Conservation (phyloP, 2,888 invertebrate species). For the Cyclophora punctaria region DNA sequence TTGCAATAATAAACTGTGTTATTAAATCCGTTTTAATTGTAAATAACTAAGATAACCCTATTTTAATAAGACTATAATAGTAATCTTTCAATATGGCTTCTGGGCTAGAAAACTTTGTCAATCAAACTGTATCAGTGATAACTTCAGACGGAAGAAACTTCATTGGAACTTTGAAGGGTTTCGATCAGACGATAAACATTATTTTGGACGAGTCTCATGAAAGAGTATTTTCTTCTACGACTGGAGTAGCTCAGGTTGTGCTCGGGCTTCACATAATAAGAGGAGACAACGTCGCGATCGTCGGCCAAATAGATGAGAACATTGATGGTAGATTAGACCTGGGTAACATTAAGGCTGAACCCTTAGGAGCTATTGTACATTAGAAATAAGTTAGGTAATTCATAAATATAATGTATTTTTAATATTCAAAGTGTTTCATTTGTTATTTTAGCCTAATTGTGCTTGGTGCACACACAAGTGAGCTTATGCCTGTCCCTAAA, state of each 20-base stretch:
- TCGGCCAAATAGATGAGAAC: constrained; percentile 89
- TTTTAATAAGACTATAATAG: too few relatives aligned
- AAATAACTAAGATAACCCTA: too few relatives aligned
- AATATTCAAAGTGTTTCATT: constrained; percentile 5
- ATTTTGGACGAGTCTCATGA: constrained; percentile 99
- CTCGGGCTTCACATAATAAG: constrained; percentile 97
- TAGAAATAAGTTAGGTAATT: constrained; percentile 42
- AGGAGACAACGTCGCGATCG: constrained; percentile 97
- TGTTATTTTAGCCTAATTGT: too few relatives aligned
- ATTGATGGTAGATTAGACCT: constrained; percentile 87
- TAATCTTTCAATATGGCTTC: constrained; percentile 78
- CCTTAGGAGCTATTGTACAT: constrained; percentile 86
- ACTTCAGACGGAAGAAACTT: constrained; percentile 97
- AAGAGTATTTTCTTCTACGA: constrained; percentile 94
- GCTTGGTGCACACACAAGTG: too few relatives aligned
- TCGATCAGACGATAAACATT: constrained; percentile 99
- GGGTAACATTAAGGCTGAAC: constrained; percentile 87
- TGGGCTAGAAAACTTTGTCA: constrained; percentile 89
- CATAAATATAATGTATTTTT: constrained; percentile 34
- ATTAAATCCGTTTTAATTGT: too few relatives aligned
- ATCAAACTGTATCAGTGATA: constrained; percentile 95
- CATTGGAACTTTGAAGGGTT: constrained; percentile 97
- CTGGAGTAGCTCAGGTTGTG: constrained; percentile 90
- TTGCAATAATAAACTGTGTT: too few relatives aligned
- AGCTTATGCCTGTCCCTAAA: too few relatives aligned